Conservation (phyloP, 2,113 vertebrate species). For the Alethe diademata region DNA sequence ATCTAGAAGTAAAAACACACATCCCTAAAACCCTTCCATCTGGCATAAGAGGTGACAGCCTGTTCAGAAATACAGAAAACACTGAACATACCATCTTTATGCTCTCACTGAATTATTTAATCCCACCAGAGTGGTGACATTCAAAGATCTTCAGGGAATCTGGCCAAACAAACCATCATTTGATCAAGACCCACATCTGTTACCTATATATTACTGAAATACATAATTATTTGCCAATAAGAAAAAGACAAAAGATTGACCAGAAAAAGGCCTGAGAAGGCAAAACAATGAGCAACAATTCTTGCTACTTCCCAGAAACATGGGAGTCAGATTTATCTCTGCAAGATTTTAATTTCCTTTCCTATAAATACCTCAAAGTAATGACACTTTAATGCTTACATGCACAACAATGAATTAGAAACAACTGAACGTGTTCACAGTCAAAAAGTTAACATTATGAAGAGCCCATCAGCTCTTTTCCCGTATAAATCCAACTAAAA, state of each 20-base stretch:
- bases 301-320: neutral
- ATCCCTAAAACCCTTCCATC: neutral
- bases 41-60: neutral
- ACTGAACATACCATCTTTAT: neutral
- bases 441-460: neutral
- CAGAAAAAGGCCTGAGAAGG: neutral
- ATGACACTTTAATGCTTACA: neutral
- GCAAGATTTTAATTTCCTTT: neutral
- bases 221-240: neutral
- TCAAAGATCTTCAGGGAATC: neutral
- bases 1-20: constrained; percentile 16
- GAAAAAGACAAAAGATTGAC: neutral
- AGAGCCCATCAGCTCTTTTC: neutral
- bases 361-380: neutral
- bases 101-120: neutral
- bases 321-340: neutral
- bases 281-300: neutral
- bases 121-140: neutral
- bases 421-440: neutral
- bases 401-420: neutral
- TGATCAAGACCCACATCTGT: neutral
- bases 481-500: neutral
- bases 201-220: neutral
- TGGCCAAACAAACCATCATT: neutral
- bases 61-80: neutral